Conservation (phyloP, 2,888 invertebrate genomes). For the Diarsia brunnea region DNA sequence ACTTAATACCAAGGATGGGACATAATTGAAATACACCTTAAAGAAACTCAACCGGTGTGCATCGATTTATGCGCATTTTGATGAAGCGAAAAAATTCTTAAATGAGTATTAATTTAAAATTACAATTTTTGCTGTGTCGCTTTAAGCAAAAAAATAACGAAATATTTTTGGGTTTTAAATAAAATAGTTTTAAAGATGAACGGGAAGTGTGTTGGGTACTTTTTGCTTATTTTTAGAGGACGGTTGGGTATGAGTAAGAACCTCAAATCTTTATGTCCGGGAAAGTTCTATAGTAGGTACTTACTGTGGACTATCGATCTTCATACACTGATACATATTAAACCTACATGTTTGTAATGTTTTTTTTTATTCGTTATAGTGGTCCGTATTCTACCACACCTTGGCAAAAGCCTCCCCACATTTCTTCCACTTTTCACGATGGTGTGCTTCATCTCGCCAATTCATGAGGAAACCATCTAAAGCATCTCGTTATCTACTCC, state of each 20-base stretch:
- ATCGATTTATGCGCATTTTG: conserved; percentile 80
- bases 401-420: too few relatives aligned
- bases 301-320: background rate
- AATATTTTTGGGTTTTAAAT: conserved; percentile 62
- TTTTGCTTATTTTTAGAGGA: conserved; percentile 49
- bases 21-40: conserved; percentile 78
- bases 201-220: conserved; percentile 45
- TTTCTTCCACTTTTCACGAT: too few relatives aligned
- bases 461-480: too few relatives aligned
- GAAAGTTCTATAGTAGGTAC: background rate
- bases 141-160: conserved; percentile 61
- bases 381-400: too few relatives aligned
- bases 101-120: conserved; percentile 82
- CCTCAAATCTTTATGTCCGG: background rate
- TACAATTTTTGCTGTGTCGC: conserved; percentile 72
- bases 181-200: conserved; percentile 63
- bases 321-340: background rate
- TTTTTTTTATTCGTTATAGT: too few relatives aligned
- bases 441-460: too few relatives aligned
- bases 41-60: conserved; percentile 63
- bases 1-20: conserved; percentile 80
- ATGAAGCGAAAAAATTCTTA: conserved; percentile 79
- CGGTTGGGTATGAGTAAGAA: conserved; percentile 17
- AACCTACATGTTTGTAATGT: background rate
- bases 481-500: too few relatives aligned